These are phyloP conservation scores for Thaleichthys pacificus DNA, from an alignment of 2,797 vertebrate genomes.

Conservation along the genomic window DNA sequence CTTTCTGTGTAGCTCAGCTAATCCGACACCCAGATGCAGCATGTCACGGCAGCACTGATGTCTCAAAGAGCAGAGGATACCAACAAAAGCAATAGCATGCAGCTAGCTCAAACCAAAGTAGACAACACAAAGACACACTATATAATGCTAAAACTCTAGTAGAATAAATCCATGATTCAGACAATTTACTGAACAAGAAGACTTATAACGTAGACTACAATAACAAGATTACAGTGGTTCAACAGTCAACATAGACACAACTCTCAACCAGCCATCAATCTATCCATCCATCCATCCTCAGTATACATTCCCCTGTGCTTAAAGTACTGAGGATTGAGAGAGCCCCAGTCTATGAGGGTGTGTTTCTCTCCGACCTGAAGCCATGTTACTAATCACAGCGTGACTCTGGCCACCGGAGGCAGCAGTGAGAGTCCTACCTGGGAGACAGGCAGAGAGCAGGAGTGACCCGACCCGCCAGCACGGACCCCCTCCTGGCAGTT, in stretches of 20 bases:
- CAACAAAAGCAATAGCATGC: constrained; percentile 1
- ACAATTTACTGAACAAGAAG: too few species aligned
- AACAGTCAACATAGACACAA: not conserved
- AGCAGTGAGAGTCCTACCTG: not conserved
- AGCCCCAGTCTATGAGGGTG: not conserved
- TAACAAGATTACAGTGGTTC: not conserved
- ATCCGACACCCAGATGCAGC: constrained; percentile 37
- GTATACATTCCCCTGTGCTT: not conserved
- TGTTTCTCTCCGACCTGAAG: constrained; percentile 1
- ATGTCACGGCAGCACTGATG: constrained; percentile 27
- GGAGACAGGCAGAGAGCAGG: not conserved
- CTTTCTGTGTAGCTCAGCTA: constrained; percentile 31
- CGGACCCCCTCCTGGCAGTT: not conserved
- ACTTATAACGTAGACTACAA: not conserved
- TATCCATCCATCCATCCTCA: not conserved
- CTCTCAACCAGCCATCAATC: not conserved
- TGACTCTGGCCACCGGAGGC: constrained; percentile 1
- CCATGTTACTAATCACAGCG: not conserved
- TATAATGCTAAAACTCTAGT: not conserved
- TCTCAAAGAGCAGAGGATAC: constrained; percentile 20
- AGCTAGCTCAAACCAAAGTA: constrained; percentile 7
- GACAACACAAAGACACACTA: constrained; percentile 7
- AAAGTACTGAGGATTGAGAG: not conserved
- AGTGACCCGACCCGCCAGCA: not conserved
- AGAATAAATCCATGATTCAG: not conserved